Evolutionary conservation across 2,797 vertebrate genomes (phyloP).

Genomic region (Danio albolineatus): DNA sequence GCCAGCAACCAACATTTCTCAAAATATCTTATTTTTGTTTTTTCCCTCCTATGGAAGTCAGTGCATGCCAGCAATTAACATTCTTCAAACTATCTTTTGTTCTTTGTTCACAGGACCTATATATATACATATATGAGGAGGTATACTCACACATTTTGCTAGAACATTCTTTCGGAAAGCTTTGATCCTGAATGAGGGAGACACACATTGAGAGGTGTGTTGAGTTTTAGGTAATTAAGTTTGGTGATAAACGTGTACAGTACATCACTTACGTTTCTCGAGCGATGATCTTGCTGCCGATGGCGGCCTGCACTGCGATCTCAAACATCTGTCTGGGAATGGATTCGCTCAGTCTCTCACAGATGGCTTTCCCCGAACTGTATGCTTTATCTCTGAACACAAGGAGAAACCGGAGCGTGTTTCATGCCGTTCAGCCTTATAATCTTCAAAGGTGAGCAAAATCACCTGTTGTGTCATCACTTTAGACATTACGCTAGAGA

Average conservation of each 20-base stretch:
- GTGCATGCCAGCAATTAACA: too few species aligned
- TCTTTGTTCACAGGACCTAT: too few species aligned
- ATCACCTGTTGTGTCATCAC: too few species aligned
- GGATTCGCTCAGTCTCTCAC: slow-evolving; percentile 88
- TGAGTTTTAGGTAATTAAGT: not conserved
- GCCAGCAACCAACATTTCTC: too few species aligned
- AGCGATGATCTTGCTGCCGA: slow-evolving; percentile 91
- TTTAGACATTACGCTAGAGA: too few species aligned
- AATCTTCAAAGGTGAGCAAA: too few species aligned
- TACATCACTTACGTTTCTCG: slow-evolving; percentile 91
- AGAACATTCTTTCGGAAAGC: slow-evolving; percentile 93
- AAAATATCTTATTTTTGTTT: too few species aligned
- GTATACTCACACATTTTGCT: slow-evolving; percentile 94
- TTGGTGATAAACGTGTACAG: not conserved
- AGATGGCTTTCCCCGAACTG: slow-evolving; percentile 86
- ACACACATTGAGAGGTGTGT: not conserved
- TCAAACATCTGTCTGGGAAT: slow-evolving; percentile 97
- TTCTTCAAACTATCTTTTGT: too few species aligned
- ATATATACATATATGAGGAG: not conserved
- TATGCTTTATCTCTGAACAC: slow-evolving; percentile 84
- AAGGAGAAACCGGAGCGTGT: slow-evolving; percentile 10
- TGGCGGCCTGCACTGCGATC: slow-evolving; percentile 91
- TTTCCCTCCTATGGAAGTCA: too few species aligned
- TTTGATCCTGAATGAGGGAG: slow-evolving; percentile 84
- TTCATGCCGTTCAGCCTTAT: too few species aligned